Percentiles rank a stretch among this genome's conserved stretches.
Evolutionary conservation across 2,797 vertebrate species (phyloP).

Genomic region (Brachyalestes nurse): DNA sequence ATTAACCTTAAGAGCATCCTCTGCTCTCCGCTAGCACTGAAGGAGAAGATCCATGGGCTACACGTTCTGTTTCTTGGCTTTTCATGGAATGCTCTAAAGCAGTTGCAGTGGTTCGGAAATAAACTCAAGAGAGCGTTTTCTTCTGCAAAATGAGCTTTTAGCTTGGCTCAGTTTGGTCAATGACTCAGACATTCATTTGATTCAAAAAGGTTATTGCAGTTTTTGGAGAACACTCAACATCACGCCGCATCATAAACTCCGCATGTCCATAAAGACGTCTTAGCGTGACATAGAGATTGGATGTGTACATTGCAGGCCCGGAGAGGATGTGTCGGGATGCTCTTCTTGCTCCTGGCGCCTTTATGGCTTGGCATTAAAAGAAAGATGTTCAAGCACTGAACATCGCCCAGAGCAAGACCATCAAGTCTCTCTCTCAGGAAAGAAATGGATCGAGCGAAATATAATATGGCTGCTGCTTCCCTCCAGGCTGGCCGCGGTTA

Average conservation of each 20-base stretch:
- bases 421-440: slow-evolving; percentile 52
- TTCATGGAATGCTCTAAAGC: slow-evolving; percentile 25
- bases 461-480: slow-evolving; percentile 63
- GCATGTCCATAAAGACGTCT: slow-evolving; percentile 28
- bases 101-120: slow-evolving; percentile 32
- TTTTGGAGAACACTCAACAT: slow-evolving; percentile 8
- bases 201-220: slow-evolving; percentile 36
- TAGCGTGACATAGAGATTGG: slow-evolving; percentile 35
- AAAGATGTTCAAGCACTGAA: slow-evolving; percentile 59
- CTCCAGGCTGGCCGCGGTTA: slow-evolving; percentile 69
- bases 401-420: slow-evolving; percentile 59
- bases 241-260: slow-evolving; percentile 47
- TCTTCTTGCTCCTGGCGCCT: slow-evolving; percentile 47
- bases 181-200: slow-evolving; percentile 16
- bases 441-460: slow-evolving; percentile 61
- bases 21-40: slow-evolving; percentile 12
- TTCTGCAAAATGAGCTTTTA: background rate
- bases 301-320: background rate
- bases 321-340: slow-evolving; percentile 40
- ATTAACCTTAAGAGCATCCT: slow-evolving; percentile 77
- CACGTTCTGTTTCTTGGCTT: slow-evolving; percentile 13
- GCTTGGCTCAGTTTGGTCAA: slow-evolving; percentile 23
- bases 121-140: background rate
- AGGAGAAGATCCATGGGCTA: slow-evolving; percentile 19
- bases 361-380: slow-evolving; percentile 57